Evolutionary conservation across 2,113 vertebrate genomes (phyloP), one percentile per base, ranked within the genome.

Genomic region (Narcine bancroftii): DNA sequence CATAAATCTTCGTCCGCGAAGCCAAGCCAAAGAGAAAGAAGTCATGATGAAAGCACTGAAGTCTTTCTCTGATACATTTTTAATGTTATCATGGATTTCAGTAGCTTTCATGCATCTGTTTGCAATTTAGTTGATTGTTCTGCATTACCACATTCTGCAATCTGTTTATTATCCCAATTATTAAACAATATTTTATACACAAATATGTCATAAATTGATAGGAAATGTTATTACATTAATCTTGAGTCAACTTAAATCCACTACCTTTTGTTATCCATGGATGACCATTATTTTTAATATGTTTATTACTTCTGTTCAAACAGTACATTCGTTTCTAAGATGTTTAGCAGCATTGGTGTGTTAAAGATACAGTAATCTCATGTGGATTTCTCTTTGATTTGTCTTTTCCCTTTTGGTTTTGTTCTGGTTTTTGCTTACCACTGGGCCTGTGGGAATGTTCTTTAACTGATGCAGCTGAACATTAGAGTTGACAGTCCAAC

Each of bases 391-490:
- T 95, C 95, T 94, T 95, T 94, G 93, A 95, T 94, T 93, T 96
- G 95, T 96, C 94, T 96, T 95, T 95, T 96, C 95, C 95, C 95
- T 95, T 96, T 96, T 95, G 95, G 94, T 93, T 95, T 29, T 91
- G 93, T 95, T 96, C 93, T 94, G 96, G 95, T 95, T 96, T 96
- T 93, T 53, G 89, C 94, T 94, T 94, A 93, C 93, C 95, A 93
- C 95, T 45, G 89, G 63, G 89, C 89, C 93, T 96, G 95, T 95
- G 96, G 94, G 96, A 93, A 96, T 96, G 94, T 71, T 96, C 94
- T 96, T 95, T 96, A 95, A 95, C 98, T 96, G 95, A 96, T 97
- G 97, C 97, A 98, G 98, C 97, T 95, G 96, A 98, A 97, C 97
- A 96, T 96, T 95, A 97, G 96, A 96, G 96, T 96, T 97, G 97